phyloP scores from a whole-genome alignment of 2,113 vertebrate species.

The Arenaria interpres region DNA sequence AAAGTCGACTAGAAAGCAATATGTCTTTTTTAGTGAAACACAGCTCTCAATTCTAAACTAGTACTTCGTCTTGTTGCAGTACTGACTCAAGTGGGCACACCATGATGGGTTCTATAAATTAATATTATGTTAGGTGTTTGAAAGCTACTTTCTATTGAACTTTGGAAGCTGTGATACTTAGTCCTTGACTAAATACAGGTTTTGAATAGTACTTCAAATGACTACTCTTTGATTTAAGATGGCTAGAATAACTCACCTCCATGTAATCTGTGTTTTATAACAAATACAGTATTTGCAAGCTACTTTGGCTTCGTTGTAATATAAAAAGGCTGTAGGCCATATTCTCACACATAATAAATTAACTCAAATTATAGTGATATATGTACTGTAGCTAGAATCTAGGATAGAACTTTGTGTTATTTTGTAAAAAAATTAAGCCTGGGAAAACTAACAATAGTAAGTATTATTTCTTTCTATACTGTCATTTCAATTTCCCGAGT shows the following conservation, averaged over 20 bases:
- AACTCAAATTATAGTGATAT: background rate
- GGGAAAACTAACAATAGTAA: background rate
- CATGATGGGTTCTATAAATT: background rate
- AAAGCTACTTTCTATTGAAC: background rate
- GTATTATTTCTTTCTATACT: background rate
- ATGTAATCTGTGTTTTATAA: background rate
- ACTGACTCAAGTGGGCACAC: background rate
- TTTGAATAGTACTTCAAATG: background rate
- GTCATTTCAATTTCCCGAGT: background rate
- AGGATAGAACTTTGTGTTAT: background rate
- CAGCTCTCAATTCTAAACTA: background rate
- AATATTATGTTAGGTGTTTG: background rate
- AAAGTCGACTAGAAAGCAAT: background rate
- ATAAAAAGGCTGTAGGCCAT: background rate
- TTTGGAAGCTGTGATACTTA: background rate
- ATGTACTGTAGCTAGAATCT: background rate
- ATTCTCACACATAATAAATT: background rate
- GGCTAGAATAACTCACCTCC: background rate
- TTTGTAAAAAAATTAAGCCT: background rate
- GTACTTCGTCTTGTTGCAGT: background rate
- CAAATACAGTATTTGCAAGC: background rate
- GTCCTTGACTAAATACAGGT: background rate
- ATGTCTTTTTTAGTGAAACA: background rate
- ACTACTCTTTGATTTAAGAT: background rate
- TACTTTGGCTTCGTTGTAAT: background rate